A percentile compares a stretch with the other conserved stretches of the same genome.
phyloP scores from a whole-genome alignment of 2,888 invertebrate genomes.

The Caenorhabditis parvicauda region DNA sequence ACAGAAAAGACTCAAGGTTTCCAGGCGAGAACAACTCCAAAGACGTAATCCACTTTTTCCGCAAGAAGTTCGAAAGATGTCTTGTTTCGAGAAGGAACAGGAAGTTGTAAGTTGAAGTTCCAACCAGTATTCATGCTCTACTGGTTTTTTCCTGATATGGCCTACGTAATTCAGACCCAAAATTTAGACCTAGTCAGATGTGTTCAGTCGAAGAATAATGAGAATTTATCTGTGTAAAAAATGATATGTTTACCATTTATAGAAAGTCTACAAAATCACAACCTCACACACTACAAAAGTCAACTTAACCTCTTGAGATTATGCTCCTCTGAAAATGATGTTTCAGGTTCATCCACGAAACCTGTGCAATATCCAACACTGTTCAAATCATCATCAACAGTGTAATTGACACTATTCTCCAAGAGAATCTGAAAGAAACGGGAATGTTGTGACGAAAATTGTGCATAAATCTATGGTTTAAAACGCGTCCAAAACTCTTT shows the following conservation, averaged over 20 bases:
- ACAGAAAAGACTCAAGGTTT: conserved; percentile 7
- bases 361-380: conserved; percentile 44
- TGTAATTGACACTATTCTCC: conserved; percentile 57
- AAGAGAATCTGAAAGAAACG: conserved; percentile 55
- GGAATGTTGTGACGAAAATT: conserved; percentile 46
- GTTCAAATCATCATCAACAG: conserved; percentile 50
- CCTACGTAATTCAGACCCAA: no score
- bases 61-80: conserved; percentile 29
- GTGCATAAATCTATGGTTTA: no score
- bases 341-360: conserved; percentile 49
- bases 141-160: no score
- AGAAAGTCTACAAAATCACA: no score
- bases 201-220: no score
- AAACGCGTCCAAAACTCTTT: no score
- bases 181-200: no score
- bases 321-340: no score
- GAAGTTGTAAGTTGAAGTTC: conserved; percentile 1
- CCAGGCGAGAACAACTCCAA: conserved; percentile 40
- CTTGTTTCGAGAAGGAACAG: conserved; percentile 12
- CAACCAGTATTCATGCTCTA: no score
- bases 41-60: conserved; percentile 37
- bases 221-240: neutral
- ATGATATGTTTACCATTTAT: neutral
- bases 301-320: neutral
- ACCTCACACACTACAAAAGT: no score